phyloP scores from a whole-genome alignment of 2,888 invertebrate species.

The Caenorhabditis sp. region DNA sequence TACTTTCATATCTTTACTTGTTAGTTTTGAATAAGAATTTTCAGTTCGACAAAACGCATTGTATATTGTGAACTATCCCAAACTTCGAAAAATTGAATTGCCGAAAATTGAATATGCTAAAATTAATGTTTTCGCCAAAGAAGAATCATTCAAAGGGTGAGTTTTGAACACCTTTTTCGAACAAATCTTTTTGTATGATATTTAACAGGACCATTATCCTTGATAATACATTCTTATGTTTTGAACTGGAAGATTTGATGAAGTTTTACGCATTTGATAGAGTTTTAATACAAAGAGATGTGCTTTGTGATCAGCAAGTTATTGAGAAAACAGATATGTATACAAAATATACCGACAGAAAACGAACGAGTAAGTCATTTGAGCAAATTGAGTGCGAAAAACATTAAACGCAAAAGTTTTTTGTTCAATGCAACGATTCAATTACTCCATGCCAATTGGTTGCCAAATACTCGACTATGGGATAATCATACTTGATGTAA shows the following conservation, averaged over 20 bases:
- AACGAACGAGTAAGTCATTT: neutral
- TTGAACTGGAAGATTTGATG: neutral
- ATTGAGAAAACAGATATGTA: constrained; percentile 2
- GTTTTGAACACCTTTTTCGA: too few relatives aligned
- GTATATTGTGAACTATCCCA: neutral
- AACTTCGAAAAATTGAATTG: neutral
- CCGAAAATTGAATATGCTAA: neutral
- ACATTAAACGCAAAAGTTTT: neutral
- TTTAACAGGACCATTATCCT: neutral
- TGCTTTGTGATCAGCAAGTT: neutral
- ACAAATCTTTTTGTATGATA: too few relatives aligned
- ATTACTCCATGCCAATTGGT: constrained; percentile 2
- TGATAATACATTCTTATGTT: neutral
- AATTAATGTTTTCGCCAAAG: neutral
- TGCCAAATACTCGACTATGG: constrained; percentile 5
- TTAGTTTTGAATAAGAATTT: neutral
- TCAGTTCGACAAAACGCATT: neutral
- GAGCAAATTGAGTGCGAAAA: too few relatives aligned
- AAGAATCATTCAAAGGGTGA: neutral
- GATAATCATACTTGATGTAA: neutral
- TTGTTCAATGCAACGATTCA: constrained; percentile 8
- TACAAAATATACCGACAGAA: constrained; percentile 2
- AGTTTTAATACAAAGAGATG: neutral
- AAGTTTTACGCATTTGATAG: neutral
- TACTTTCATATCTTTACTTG: neutral